phyloP scores from a whole-genome alignment of 1,140 invertebrate genomes.

The Elysia chlorotica region DNA sequence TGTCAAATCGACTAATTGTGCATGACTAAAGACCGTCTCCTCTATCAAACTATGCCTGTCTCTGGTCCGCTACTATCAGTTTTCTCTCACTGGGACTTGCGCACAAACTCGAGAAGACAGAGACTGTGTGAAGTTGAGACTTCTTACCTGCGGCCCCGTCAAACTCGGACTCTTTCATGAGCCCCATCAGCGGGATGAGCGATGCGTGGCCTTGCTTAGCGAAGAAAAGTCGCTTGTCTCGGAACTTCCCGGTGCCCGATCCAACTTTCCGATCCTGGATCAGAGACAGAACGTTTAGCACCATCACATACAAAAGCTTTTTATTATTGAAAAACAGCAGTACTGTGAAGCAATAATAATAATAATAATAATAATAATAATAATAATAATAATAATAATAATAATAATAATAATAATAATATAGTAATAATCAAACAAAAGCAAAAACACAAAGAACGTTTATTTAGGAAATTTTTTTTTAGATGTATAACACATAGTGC shows the following conservation, averaged over 20 bases:
- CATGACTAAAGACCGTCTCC: no score
- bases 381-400: not conserved
- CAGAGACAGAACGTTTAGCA: not conserved
- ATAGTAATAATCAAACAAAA: not conserved
- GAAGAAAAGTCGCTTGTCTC: conserved; percentile 65
- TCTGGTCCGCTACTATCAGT: no score
- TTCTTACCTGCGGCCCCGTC: no score
- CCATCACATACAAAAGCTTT: not conserved
- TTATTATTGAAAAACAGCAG: not conserved
- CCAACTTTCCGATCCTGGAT: conserved; percentile 65
- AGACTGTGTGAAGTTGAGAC: no score
- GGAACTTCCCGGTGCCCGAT: conserved; percentile 65
- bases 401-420: not conserved
- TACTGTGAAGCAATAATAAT: not conserved
- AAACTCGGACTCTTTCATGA: conserved; percentile 65
- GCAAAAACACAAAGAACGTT: not conserved
- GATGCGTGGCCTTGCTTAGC: conserved; percentile 67
- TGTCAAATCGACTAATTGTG: no score
- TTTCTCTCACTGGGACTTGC: no score
- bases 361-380: not conserved
- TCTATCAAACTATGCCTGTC: no score
- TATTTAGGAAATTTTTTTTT: not conserved
- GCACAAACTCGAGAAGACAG: no score
- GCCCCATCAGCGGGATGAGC: conserved; percentile 66
- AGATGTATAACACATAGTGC: no score